Conservation (phyloP, 2,113 vertebrate genomes). For the Pelodiscus sinensis region DNA sequence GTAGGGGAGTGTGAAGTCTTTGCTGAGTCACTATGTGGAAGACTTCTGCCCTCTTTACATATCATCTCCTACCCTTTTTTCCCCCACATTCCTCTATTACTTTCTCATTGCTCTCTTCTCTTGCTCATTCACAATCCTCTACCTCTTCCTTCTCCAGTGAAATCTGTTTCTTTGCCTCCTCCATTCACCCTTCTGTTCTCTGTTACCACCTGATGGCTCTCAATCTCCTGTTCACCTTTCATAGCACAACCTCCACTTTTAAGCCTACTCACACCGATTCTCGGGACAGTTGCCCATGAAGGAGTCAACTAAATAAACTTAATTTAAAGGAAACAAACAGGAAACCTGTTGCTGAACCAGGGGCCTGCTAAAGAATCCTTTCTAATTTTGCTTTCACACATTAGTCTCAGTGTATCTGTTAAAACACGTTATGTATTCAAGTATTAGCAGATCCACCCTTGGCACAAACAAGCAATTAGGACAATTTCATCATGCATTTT, state of each 20-base stretch:
- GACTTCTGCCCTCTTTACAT: too few species aligned
- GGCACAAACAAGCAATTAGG: neutral
- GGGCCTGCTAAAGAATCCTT: neutral
- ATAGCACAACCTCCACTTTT: neutral
- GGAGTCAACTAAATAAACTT: neutral
- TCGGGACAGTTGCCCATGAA: neutral
- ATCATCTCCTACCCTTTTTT: neutral
- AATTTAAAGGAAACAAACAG: neutral
- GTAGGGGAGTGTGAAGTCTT: neutral
- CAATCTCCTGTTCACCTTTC: neutral
- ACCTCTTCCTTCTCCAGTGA: neutral
- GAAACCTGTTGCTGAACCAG: too few species aligned
- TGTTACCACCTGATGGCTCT: neutral
- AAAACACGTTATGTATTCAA: neutral
- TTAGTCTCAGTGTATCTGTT: neutral
- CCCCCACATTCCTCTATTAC: neutral
- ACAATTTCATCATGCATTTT: neutral
- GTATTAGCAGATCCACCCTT: neutral
- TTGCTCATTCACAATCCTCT: neutral
- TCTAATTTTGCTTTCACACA: neutral
- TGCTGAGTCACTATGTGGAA: neutral
- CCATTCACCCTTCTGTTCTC: neutral
- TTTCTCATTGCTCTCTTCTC: neutral
- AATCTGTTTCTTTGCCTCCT: neutral
- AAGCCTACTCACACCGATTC: neutral